Percentiles rank a stretch among this genome's conserved stretches.
These are phyloP conservation scores for Drosophila eohydei DNA, from an alignment of 2,888 invertebrate species.

Conservation along the genomic window DNA sequence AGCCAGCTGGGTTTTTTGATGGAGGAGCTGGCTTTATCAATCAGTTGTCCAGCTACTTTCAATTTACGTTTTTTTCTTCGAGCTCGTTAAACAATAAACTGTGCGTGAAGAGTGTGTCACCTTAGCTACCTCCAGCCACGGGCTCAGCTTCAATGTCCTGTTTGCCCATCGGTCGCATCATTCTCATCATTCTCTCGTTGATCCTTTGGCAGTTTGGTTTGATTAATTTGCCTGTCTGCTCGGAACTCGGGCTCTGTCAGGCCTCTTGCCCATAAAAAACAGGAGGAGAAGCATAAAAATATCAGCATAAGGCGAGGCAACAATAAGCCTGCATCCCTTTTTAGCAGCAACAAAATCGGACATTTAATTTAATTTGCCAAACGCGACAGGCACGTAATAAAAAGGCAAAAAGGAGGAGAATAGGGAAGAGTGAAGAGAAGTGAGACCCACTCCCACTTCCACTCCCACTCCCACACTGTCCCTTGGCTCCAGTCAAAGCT, in stretches of 20 bases:
- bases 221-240: constrained; percentile 75
- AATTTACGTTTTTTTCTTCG: constrained; percentile 67
- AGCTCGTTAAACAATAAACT: constrained; percentile 72
- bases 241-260: constrained; percentile 19
- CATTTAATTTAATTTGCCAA: constrained; percentile 79
- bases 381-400: constrained; percentile 58
- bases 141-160: neutral
- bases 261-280: constrained; percentile 50
- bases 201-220: constrained; percentile 76
- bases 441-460: neutral
- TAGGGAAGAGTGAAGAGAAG: neutral
- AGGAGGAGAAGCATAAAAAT: constrained; percentile 35
- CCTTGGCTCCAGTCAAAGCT: constrained; percentile 51
- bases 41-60: constrained; percentile 70
- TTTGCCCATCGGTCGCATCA: constrained; percentile 13
- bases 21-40: constrained; percentile 61
- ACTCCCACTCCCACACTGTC: neutral
- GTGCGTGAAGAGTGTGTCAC: constrained; percentile 59
- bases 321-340: constrained; percentile 60
- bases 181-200: constrained; percentile 48
- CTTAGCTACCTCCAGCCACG: neutral
- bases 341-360: constrained; percentile 28
- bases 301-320: constrained; percentile 22
- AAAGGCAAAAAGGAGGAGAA: constrained; percentile 6
- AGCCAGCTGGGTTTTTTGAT: neutral